Conservation (phyloP, 2,113 vertebrate genomes). For the Acrocephalus kingi region DNA sequence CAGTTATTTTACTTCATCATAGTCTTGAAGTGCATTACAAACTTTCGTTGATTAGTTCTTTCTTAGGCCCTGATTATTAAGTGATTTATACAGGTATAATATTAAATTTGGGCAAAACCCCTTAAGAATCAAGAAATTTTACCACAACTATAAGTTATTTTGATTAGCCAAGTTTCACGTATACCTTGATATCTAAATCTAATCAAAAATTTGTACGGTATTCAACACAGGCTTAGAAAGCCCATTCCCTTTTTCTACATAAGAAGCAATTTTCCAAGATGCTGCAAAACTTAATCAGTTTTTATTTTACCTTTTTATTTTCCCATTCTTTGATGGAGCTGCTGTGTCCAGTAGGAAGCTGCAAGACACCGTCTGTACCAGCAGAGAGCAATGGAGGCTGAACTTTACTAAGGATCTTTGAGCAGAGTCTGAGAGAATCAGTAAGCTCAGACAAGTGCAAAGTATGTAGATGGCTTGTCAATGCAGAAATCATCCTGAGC, state of each 20-base stretch:
- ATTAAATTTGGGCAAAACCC: not conserved
- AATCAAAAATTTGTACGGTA: not conserved
- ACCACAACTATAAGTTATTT: not conserved
- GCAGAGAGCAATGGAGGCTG: conserved; percentile 93
- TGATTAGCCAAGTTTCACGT: not conserved
- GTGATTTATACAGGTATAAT: not conserved
- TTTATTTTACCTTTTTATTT: conserved; percentile 81
- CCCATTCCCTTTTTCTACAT: not conserved
- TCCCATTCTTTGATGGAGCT: conserved; percentile 80
- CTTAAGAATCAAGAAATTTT: not conserved
- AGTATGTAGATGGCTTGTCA: conserved; percentile 89
- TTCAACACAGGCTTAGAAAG: not conserved
- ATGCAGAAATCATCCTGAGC: conserved; percentile 91
- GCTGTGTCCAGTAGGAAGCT: conserved; percentile 74
- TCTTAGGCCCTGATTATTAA: not conserved
- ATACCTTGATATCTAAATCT: not conserved
- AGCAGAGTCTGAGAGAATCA: conserved; percentile 94
- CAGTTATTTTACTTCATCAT: not conserved
- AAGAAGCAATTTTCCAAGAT: not conserved
- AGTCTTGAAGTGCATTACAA: not conserved
- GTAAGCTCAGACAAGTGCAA: conserved; percentile 89
- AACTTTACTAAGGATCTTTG: conserved; percentile 98
- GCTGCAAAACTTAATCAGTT: not conserved
- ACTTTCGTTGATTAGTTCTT: not conserved
- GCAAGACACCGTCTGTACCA: conserved; percentile 66